Evolutionary conservation across 2,888 invertebrate genomes (phyloP), one percentile per base, ranked within the genome.

Genomic region (Bombylius discolor): DNA sequence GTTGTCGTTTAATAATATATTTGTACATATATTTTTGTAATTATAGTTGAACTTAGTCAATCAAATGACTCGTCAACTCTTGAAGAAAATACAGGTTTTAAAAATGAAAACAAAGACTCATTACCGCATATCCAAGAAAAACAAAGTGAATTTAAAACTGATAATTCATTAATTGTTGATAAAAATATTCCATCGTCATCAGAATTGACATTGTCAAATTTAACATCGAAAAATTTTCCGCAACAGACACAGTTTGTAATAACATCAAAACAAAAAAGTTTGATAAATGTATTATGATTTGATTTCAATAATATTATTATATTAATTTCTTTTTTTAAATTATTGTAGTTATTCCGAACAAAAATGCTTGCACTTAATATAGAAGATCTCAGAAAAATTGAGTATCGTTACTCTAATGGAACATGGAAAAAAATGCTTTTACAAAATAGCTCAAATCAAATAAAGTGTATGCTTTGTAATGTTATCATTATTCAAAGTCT

Each of bases 401-500:
- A 58, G 44, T 58, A 53, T 47, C 53, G 56, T 4, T 55, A 47
- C 13, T 5, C 45, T 34, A 52, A 9, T n/a, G 33, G 46, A 4
- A 23, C 14, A 47, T 55, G 55, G 55, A 55, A 50, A 47, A 23
- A 46, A 36, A 55, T 55, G 55, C 50, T 55, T 47, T 47, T 12
- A 23, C 49, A 55, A 51, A 31, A 36, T 36, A 49, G 34, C 1
- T 45, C 48, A 46, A 47, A 44, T 2, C 39, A 46, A 7, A 56
- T 52, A 32, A 58, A 54, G 34, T 58, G 58, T 32, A 45, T 44
- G 6, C 49, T 58, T 6, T 58, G 58, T 36, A 48, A 49, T 47
- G 56, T 52, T 44, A 51, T 53, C 32, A 33, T 49, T 7, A 47
- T 58, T 23, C 48, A 52, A 46, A 52, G 49, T 44, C 13, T 51